These are phyloP conservation scores for Bothrops jararaca DNA, from an alignment of 2,113 vertebrate species.

Conservation along the genomic window DNA sequence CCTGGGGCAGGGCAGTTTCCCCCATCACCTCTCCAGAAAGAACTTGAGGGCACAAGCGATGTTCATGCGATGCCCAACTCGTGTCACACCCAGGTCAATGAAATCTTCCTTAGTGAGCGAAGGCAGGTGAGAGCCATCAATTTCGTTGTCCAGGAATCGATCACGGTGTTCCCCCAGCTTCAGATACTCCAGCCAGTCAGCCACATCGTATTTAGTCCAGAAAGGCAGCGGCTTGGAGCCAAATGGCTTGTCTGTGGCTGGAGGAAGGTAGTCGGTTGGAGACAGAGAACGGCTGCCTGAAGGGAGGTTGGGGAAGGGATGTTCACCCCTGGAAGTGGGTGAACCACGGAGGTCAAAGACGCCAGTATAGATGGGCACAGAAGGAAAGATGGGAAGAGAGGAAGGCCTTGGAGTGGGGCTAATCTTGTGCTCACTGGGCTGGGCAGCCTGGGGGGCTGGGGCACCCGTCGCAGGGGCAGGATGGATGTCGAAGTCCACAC, in stretches of 20 bases:
- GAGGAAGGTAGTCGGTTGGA: conserved; percentile 85
- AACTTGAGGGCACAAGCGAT: conserved; percentile 88
- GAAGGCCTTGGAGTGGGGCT: conserved; percentile 84
- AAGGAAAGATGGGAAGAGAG: conserved; percentile 85
- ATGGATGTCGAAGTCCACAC: conserved; percentile 71
- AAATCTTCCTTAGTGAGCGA: conserved; percentile 93
- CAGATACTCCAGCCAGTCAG: conserved; percentile 90
- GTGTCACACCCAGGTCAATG: conserved; percentile 89
- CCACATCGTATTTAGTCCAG: conserved; percentile 94
- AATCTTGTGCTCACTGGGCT: conserved; percentile 77
- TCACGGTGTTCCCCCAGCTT: conserved; percentile 89
- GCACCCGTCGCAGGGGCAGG: conserved; percentile 71
- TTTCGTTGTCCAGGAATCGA: conserved; percentile 94
- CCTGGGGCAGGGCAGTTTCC: conserved; percentile 31
- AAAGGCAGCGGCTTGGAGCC: conserved; percentile 88
- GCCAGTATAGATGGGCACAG: conserved; percentile 71
- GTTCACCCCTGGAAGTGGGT: conserved; percentile 71
- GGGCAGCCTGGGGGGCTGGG: conserved; percentile 87
- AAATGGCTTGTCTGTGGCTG: conserved; percentile 87
- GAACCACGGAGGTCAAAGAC: conserved; percentile 72
- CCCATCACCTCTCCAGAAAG: conserved; percentile 91
- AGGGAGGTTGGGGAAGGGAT: conserved; percentile 73
- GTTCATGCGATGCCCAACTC: conserved; percentile 96
- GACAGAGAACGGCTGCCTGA: conserved; percentile 82
- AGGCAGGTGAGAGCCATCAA: conserved; percentile 89